Percentiles rank a stretch among this genome's conserved stretches.
These are phyloP conservation scores for Pseudococcus viburni DNA, from an alignment of 2,888 invertebrate species.

Conservation along the genomic window DNA sequence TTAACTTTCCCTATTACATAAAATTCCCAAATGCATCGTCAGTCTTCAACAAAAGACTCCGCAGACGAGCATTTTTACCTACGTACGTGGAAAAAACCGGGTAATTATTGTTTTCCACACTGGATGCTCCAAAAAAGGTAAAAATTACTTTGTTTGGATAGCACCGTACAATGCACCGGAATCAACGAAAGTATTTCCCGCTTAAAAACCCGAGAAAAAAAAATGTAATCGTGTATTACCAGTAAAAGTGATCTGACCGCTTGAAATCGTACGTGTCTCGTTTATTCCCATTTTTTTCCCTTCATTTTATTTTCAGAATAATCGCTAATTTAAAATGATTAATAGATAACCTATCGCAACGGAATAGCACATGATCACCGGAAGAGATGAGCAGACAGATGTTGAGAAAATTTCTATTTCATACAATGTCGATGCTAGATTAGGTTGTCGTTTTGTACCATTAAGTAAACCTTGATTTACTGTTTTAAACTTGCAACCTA, in stretches of 20 bases:
- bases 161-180: neutral
- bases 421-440: slow-evolving; percentile 61
- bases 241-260: slow-evolving; percentile 64
- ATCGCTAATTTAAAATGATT: slow-evolving; percentile 64
- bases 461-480: slow-evolving; percentile 62
- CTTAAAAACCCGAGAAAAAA: neutral
- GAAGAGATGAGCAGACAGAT: slow-evolving; percentile 64
- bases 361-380: slow-evolving; percentile 60
- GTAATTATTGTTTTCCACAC: slow-evolving; percentile 48
- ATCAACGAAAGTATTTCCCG: slow-evolving; percentile 58
- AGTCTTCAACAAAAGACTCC: slow-evolving; percentile 5
- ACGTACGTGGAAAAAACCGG: slow-evolving; percentile 25
- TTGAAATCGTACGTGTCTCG: slow-evolving; percentile 59
- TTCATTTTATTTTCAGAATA: slow-evolving; percentile 63
- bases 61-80: neutral
- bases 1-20: slow-evolving; percentile 64
- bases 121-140: slow-evolving; percentile 59
- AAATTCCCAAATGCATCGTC: slow-evolving; percentile 45
- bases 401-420: slow-evolving; percentile 63
- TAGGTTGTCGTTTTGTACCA: slow-evolving; percentile 62
- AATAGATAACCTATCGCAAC: slow-evolving; percentile 63
- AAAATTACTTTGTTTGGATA: slow-evolving; percentile 42
- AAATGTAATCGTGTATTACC: slow-evolving; percentile 20
- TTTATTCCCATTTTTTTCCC: slow-evolving; percentile 52
- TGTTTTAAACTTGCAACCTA: slow-evolving; percentile 54